Evolutionary conservation across 2,888 invertebrate species (phyloP), one percentile per base, ranked within the genome.

Genomic region (Lobophora halterata): DNA sequence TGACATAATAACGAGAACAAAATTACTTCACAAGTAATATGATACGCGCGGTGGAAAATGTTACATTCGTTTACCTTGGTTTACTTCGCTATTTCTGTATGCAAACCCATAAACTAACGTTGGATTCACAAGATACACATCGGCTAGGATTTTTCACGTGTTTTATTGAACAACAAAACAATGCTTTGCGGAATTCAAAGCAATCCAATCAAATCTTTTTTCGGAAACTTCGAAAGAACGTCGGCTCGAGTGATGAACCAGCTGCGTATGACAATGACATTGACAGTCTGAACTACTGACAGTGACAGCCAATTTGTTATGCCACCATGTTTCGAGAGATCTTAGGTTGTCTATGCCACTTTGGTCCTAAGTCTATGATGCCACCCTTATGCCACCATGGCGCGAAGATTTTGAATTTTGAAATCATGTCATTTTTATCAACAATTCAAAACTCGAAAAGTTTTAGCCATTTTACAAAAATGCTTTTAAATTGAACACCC

Each of bases 1-100:
- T 87, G 86, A 87, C 86, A 86, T 87, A 86, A 85, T 83, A 71
- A 51, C 67, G 54, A 70, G 65, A 64, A 60, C 63, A 71, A 74
- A 76, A 76, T 79, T 79, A 71, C 76, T 78, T 72, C 72, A 72
- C 53, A 49, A 71, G 83, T 79, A 81, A 83, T 56, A 61, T 72
- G 82, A 85, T 78, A 85, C 77, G 65, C 19, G 20, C 11, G 19
- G 6, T 25, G 16, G 20, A 41, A 25, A 33, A 37, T 19, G 32
- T 17, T 20, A 25, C 18, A 27, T 11, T 21, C 21, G 4, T 35
- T 31, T 47, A 48, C 51, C 48, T 40, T 46, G 14, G 16, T 31
- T 42, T 29, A 14, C 8, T 20, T 26, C 7, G 16, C 12, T 31
- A 25, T 16, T 10, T 32, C 3, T 30, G 9, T 6, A 28, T 6